Base-by-base conservation (phyloP, 2,113 vertebrate species). In the Paradisaea rubra region DNA sequence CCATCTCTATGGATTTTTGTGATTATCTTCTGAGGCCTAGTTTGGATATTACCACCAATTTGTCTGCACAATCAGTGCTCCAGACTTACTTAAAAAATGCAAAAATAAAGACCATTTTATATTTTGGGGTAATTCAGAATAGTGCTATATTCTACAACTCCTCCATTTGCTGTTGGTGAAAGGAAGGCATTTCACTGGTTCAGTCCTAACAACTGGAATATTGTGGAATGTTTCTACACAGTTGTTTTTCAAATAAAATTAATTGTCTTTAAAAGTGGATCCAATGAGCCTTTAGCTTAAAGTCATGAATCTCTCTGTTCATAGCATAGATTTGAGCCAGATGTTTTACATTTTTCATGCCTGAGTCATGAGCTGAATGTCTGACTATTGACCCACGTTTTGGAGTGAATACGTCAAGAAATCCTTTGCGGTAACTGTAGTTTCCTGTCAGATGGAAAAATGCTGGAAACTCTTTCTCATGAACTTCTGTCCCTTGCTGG, bases 381-480 rank as follows among this genome's bases (percentile, higher is more conserved):
- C 72, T 91, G 85, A 79, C 68, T 94, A 56, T 41, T 94, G 82
- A 90, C 91, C 76, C 30, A 35, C 3, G 13, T 59, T 96, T 86
- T 81, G 76, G 68, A 91, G 56, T 5, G 41, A 78, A 74, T 84
- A 88, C 1, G 1, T 94, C 91, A 90, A 96, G 72, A 95, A 93
- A 86, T 68, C 86, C 56, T 95, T 91, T 93, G 93, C 0, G 4
- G 85, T 83, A 91, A 93, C 69, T 86, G 44, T 42, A 88, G 95
- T 68, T 95, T 96, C 93, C 94, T 84, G 95, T 95, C 56, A 93
- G 94, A 64, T 94, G 72, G 80, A 93, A 90, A 78, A 95, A 95
- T 78, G 87, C 19, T 95, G 88, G 90, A 93, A 94, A 74, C 12
- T 42, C 74, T 87, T 97, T 95, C 82, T 94, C 91, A 74, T 81